These are phyloP conservation scores for Tretioscincus oriximinensis DNA, from an alignment of 2,113 vertebrate species.

Conservation along the genomic window DNA sequence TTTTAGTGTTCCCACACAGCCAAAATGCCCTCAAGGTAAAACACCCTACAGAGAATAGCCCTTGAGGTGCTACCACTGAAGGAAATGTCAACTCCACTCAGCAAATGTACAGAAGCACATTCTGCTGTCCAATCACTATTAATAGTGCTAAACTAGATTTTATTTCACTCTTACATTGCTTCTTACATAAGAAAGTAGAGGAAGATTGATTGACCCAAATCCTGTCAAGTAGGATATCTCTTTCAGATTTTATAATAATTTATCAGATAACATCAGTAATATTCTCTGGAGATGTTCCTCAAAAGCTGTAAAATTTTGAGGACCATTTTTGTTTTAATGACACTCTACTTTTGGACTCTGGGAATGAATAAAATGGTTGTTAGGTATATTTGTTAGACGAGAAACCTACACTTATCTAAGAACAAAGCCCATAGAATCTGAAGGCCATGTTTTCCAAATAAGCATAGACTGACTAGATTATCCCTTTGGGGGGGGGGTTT, in stretches of 20 bases:
- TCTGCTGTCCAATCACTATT: background rate
- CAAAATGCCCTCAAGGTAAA: background rate
- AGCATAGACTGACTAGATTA: too few relatives aligned
- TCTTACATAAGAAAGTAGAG: background rate
- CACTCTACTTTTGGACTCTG: background rate
- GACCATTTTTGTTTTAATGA: background rate
- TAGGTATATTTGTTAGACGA: background rate
- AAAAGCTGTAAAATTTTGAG: background rate
- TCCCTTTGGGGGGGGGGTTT: too few relatives aligned
- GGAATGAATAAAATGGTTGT: background rate
- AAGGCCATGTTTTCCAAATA: background rate
- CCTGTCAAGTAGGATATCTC: background rate
- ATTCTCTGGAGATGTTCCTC: background rate
- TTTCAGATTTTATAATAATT: slow-evolving; percentile 6
- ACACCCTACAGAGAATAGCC: too few relatives aligned
- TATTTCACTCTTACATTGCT: background rate
- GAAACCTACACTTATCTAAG: background rate
- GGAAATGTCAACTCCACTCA: background rate
- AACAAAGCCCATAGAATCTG: background rate
- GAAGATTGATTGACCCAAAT: background rate
- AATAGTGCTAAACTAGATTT: background rate
- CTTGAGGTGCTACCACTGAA: background rate
- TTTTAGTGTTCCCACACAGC: background rate
- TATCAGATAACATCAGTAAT: background rate
- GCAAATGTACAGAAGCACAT: too few relatives aligned